A percentile compares a stretch with the other conserved stretches of the same genome.
Conservation (phyloP, 2,888 invertebrate genomes). For the Deilephila porcellus region DNA sequence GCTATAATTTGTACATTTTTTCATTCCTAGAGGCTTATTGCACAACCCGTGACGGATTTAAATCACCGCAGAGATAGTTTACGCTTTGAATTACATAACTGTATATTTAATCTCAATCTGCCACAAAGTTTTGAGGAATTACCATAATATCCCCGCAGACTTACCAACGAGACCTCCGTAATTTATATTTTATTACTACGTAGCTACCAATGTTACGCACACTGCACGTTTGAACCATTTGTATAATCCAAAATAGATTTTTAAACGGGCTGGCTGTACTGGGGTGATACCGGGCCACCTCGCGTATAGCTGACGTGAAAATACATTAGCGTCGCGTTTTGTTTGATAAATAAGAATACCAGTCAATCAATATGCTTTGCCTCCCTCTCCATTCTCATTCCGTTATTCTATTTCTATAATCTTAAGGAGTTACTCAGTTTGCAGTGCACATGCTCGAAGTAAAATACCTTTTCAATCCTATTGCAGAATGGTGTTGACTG, state of each 20-base stretch:
- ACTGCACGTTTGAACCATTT: background rate
- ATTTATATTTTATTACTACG: background rate
- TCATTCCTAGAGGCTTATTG: background rate
- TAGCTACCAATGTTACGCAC: background rate
- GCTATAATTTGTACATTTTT: background rate
- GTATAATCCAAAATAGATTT: background rate
- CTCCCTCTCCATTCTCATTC: too few relatives aligned
- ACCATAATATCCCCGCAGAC: background rate
- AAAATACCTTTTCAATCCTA: too few relatives aligned
- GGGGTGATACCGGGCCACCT: too few relatives aligned
- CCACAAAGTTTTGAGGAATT: slow-evolving; percentile 7
- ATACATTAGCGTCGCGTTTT: too few relatives aligned
- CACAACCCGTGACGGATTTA: background rate
- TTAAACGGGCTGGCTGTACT: too few relatives aligned
- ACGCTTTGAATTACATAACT: slow-evolving; percentile 1
- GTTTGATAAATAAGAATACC: too few relatives aligned
- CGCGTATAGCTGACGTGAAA: too few relatives aligned
- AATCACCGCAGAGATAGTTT: background rate
- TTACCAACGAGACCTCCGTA: background rate
- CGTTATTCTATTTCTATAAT: too few relatives aligned
- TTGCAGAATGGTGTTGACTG: too few relatives aligned
- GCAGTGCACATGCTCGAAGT: too few relatives aligned
- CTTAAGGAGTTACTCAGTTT: too few relatives aligned
- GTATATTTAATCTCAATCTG: background rate
- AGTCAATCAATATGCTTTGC: too few relatives aligned